Conservation (phyloP, 2,113 vertebrate genomes). For the Paratilapia polleni region DNA sequence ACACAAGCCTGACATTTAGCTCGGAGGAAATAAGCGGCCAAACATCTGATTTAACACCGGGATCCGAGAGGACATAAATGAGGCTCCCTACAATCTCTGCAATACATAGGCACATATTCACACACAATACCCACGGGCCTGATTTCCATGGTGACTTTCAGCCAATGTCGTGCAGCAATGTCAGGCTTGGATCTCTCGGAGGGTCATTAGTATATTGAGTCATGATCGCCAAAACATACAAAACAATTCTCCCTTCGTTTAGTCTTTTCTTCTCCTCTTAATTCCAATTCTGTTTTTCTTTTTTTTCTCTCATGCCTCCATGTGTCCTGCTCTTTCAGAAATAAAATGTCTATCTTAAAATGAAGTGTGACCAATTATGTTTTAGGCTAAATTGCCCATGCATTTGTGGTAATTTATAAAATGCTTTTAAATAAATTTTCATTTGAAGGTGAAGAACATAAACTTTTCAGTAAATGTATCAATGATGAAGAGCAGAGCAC, state of each 20-base stretch:
- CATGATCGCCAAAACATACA: background rate
- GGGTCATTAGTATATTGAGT: constrained; percentile 8
- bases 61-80: constrained; percentile 11
- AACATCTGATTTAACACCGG: constrained; percentile 27
- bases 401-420: background rate
- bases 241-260: background rate
- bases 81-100: constrained; percentile 14
- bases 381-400: background rate
- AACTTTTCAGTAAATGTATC: background rate
- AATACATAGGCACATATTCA: background rate
- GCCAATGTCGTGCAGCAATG: constrained; percentile 56
- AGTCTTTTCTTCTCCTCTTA: background rate
- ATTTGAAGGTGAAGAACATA: background rate
- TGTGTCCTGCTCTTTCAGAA: background rate
- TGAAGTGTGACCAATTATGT: background rate
- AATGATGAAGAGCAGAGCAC: background rate
- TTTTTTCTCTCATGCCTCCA: background rate
- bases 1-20: background rate
- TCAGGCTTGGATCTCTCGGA: background rate
- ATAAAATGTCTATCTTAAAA: background rate
- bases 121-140: constrained; percentile 20
- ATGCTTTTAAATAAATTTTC: background rate
- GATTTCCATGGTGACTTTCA: constrained; percentile 66
- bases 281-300: background rate
- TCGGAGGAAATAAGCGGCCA: background rate